Conservation (phyloP, 2,888 invertebrate species). For the Lasioglossum figueresi region DNA sequence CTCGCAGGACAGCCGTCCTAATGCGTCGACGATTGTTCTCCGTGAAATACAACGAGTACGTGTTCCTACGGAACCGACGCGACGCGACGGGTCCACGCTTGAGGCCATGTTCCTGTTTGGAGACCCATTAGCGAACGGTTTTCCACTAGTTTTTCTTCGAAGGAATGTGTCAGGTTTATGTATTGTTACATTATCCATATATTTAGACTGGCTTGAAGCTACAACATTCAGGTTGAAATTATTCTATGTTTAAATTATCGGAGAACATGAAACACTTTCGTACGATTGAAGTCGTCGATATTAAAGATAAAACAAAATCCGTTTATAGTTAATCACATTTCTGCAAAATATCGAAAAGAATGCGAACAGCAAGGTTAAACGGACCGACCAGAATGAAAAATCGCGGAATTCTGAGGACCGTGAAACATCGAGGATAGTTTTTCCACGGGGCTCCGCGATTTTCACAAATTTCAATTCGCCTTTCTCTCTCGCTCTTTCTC, state of each 20-base stretch:
- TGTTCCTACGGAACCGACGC: not conserved
- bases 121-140: conserved; percentile 23
- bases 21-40: conserved; percentile 36
- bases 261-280: not conserved
- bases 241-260: not conserved
- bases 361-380: not conserved
- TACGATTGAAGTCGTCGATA: not conserved
- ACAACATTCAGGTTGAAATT: not conserved
- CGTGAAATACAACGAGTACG: conserved; percentile 32
- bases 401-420: conserved; percentile 21
- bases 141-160: not conserved
- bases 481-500: not conserved
- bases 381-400: not conserved
- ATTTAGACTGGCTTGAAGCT: too few relatives aligned
- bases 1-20: conserved; percentile 37
- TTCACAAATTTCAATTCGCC: conserved; percentile 30
- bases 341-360: not conserved
- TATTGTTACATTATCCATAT: too few relatives aligned
- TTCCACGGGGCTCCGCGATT: not conserved
- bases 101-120: not conserved
- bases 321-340: not conserved
- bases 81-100: not conserved
- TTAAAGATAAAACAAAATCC: too few relatives aligned
- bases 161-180: too few relatives aligned
- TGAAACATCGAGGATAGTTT: not conserved